Evolutionary conservation across 1,140 invertebrate genomes (phyloP).

Genomic region (Heliconius eleuchia): DNA sequence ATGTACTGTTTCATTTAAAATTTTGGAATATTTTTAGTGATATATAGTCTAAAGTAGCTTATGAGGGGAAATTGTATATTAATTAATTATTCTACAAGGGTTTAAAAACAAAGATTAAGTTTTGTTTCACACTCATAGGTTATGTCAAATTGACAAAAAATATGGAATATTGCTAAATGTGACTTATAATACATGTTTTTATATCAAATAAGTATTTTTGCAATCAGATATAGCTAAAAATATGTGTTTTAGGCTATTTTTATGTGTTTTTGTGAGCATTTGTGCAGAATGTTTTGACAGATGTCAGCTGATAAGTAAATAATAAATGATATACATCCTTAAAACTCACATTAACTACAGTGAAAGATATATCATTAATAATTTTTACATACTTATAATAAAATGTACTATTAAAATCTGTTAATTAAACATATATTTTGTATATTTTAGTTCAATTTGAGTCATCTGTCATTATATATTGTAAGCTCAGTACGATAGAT

Average conservation of each 20-base stretch:
- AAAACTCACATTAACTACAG: not conserved
- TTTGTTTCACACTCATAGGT: slow-evolving; percentile 49
- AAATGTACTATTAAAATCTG: not conserved
- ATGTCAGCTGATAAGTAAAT: slow-evolving; percentile 58
- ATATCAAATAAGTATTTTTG: slow-evolving; percentile 44
- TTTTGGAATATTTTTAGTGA: not conserved
- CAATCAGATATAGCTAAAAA: slow-evolving; percentile 39
- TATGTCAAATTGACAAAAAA: slow-evolving; percentile 51
- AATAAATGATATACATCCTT: not conserved
- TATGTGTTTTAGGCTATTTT: slow-evolving; percentile 51
- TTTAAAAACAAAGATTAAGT: slow-evolving; percentile 5
- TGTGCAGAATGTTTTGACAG: slow-evolving; percentile 77
- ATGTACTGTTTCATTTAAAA: not conserved
- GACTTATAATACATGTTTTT: slow-evolving; percentile 51
- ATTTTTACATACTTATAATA: not conserved
- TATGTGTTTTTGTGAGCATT: slow-evolving; percentile 73
- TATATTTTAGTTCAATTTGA: slow-evolving; percentile 12
- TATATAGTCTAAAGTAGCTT: not conserved
- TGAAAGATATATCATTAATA: not conserved
- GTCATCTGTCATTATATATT: slow-evolving; percentile 38
- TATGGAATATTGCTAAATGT: slow-evolving; percentile 73
- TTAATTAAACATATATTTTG: not conserved
- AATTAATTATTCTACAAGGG: not conserved
- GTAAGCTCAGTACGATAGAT: slow-evolving; percentile 33
- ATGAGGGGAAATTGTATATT: not conserved